Evolutionary conservation across 2,888 invertebrate species (phyloP), one percentile per base, ranked within the genome.

Genomic region (Hyposoter dolosus): DNA sequence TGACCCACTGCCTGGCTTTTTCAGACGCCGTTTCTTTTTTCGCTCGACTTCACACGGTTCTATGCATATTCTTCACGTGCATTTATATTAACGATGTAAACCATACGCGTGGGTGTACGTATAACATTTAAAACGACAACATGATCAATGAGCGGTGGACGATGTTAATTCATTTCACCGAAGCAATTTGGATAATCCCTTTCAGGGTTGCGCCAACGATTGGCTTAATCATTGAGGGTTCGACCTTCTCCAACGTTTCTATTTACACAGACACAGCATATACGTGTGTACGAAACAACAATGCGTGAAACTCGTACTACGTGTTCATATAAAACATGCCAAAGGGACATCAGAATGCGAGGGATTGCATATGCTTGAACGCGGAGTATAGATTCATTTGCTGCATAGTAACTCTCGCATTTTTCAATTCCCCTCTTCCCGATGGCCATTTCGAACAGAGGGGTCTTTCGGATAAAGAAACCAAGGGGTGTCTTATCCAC

Each of bases 81-180:
- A 17, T 50, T 47, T 35, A 15, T 19, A 43, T 63, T 65, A 23
- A 50, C 71, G 71, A n/a, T 43, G 10, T 28, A 43, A 19, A 47
- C 32, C 71, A 19, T 32, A 47, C 53, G 50, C 50, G 23, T n/a
- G 71, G 32, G 47, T 35, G 50, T 77, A 23, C 15, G 50, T 53
- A n/a, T n/a, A 78, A 69, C 78, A 83, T 65, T 56, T 85, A 86
- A 86, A 88, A 87, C 86, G 90, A 89, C 88, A 89, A 88, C 89
- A 88, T 88, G 88, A 88, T 85, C 86, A 87, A 88, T 45, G 86
- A 60, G 77, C 60, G n/a, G 90, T 88, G 92, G 90, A 89, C 87
- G 87, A 90, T 91, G 92, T 93, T 93, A 93, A 93, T 93, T 92
- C 90, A 93, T 93, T 92, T 93, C 93, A 91, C 81, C 92, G 90